Evolutionary conservation across 1,140 invertebrate genomes (phyloP).

Genomic region (Caenorhabditis brenneri): DNA sequence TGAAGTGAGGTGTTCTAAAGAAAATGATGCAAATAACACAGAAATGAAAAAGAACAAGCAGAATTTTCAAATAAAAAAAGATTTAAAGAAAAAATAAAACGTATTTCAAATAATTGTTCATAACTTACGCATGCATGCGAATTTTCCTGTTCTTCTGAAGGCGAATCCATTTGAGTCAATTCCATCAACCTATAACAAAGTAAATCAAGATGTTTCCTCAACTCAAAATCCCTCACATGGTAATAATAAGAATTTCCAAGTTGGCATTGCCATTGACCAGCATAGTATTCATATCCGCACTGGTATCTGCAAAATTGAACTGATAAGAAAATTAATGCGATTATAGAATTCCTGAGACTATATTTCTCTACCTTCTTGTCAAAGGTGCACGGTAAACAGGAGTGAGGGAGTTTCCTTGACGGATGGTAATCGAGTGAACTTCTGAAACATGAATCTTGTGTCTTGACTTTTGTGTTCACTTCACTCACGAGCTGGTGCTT

Average conservation of each 20-base stretch:
- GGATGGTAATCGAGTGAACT: conserved; percentile 44
- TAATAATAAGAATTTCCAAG: conserved; percentile 25
- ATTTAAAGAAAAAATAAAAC: no score
- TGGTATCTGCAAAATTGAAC: conserved; percentile 40
- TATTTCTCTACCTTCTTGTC: neutral
- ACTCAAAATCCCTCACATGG: conserved; percentile 35
- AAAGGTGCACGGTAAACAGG: conserved; percentile 34
- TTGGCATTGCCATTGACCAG: conserved; percentile 57
- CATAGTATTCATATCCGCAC: conserved; percentile 58
- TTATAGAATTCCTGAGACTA: neutral
- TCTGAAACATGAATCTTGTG: neutral
- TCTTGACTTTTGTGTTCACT: neutral
- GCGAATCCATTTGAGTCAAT: conserved; percentile 50
- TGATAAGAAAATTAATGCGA: conserved; percentile 4
- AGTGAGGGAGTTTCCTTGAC: neutral
- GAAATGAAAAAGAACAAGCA: no score
- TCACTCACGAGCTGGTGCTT: conserved; percentile 51
- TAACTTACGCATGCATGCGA: conserved; percentile 55
- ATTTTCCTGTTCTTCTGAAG: conserved; percentile 54
- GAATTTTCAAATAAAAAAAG: no score
- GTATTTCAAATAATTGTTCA: neutral
- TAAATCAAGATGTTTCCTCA: neutral
- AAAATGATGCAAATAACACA: neutral
- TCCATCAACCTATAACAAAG: conserved; percentile 55
- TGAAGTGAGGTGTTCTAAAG: conserved; percentile 48